Conservation (phyloP, 2,888 invertebrate genomes). For the Trachelus stipa region DNA sequence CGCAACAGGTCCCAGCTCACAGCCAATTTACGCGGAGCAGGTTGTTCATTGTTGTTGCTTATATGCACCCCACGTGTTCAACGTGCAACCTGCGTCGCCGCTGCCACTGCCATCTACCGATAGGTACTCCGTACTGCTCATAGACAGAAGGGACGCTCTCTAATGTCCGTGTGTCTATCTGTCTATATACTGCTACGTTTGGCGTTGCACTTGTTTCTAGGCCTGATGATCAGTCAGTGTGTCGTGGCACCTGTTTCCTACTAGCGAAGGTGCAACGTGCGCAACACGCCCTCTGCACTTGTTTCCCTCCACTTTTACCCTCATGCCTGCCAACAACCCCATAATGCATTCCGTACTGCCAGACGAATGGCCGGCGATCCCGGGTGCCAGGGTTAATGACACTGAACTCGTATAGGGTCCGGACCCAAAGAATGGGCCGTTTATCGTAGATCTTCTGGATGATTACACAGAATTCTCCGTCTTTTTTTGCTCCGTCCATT, state of each 20-base stretch:
- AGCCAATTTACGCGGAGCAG: not conserved
- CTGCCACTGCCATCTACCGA: not conserved
- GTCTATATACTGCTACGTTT: not conserved
- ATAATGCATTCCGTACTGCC: conserved; percentile 27
- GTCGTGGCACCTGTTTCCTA: conserved; percentile 60
- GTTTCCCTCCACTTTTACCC: conserved; percentile 16
- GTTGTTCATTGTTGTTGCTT: not conserved
- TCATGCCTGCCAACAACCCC: conserved; percentile 40
- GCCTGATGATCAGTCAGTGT: conserved; percentile 38
- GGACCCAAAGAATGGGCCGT: not conserved
- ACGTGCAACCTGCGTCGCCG: conserved; percentile 36
- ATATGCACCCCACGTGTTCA: not conserved
- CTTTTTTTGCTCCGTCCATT: not conserved
- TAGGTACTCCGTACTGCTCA: not conserved
- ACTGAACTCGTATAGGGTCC: not conserved
- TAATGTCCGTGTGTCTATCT: conserved; percentile 47
- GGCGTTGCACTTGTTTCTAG: conserved; percentile 23
- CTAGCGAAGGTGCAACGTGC: conserved; percentile 1
- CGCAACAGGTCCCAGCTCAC: not conserved
- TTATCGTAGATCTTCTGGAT: not conserved
- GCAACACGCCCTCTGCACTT: conserved; percentile 24
- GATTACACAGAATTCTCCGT: not conserved
- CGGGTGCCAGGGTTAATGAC: not conserved
- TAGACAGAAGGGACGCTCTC: conserved; percentile 22
- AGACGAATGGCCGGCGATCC: not conserved